Evolutionary conservation across 2,113 vertebrate species (phyloP).

Genomic region (Aphyosemion australe): DNA sequence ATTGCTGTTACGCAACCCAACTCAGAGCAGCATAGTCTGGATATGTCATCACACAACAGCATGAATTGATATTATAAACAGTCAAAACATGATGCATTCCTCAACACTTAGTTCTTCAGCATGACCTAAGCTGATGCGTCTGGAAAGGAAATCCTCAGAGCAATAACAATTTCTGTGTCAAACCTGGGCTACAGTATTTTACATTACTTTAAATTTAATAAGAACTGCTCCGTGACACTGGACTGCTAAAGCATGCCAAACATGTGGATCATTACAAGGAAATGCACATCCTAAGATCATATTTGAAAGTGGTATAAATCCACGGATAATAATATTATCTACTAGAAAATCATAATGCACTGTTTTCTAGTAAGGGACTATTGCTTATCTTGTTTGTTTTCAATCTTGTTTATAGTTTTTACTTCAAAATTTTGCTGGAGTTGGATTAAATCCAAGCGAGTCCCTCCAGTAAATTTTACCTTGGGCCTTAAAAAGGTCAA

Average conservation of each 20-base stretch:
- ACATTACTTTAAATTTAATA: slow-evolving; percentile 8
- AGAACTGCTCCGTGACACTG: not conserved
- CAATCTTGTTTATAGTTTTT: not conserved
- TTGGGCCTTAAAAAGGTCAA: slow-evolving; percentile 31
- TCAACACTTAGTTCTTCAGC: slow-evolving; percentile 54
- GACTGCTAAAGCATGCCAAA: not conserved
- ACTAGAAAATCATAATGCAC: not conserved
- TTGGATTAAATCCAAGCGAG: slow-evolving; percentile 9
- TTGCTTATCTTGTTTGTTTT: not conserved
- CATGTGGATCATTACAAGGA: slow-evolving; percentile 3
- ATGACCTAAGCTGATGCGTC: slow-evolving; percentile 52
- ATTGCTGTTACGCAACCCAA: not conserved
- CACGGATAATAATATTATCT: not conserved
- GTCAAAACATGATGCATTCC: slow-evolving; percentile 58
- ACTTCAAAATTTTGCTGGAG: slow-evolving; percentile 1
- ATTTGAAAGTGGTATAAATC: too few species aligned
- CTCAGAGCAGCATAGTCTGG: slow-evolving; percentile 33
- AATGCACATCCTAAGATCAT: not conserved
- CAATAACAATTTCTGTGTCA: slow-evolving; percentile 40
- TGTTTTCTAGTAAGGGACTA: not conserved
- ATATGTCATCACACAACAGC: slow-evolving; percentile 36
- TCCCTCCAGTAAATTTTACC: slow-evolving; percentile 17
- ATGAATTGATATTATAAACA: slow-evolving; percentile 29
- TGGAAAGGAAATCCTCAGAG: slow-evolving; percentile 21
- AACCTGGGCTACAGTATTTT: slow-evolving; percentile 17